A percentile compares a stretch with the other conserved stretches of the same genome.
Evolutionary conservation across 2,888 invertebrate species (phyloP).

Genomic region (Microctonus aethiopoides): DNA sequence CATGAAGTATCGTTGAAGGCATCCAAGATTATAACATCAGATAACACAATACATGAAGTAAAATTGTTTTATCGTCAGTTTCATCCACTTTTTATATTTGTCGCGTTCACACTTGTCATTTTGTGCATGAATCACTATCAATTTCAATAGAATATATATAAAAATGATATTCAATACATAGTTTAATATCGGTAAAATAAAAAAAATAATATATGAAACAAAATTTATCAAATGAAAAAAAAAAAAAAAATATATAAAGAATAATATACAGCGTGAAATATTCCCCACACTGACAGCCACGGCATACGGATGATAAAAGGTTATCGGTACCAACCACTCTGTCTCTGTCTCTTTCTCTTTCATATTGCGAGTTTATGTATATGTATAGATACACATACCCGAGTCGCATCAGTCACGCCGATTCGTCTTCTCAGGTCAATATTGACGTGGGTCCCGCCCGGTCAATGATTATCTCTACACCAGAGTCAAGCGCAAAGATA

Average conservation of each 20-base stretch:
- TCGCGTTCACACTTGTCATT: slow-evolving; percentile 3
- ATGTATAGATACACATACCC: slow-evolving; percentile 10
- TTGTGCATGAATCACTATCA: background rate
- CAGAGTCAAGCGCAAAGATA: slow-evolving; percentile 7
- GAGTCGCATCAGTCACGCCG: slow-evolving; percentile 27
- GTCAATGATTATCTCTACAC: slow-evolving; percentile 43
- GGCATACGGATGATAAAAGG: slow-evolving; percentile 25
- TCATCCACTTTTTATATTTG: slow-evolving; percentile 2
- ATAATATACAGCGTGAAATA: background rate
- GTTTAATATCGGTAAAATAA: background rate
- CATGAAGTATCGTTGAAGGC: slow-evolving; percentile 32
- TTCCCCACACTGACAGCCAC: slow-evolving; percentile 32
- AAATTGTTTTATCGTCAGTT: slow-evolving; percentile 47
- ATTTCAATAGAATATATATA: background rate
- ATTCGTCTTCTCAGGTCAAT: slow-evolving; percentile 44
- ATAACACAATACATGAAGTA: slow-evolving; percentile 53
- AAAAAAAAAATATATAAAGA: background rate
- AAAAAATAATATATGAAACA: background rate
- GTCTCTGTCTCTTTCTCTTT: background rate
- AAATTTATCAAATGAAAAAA: slow-evolving; percentile 16
- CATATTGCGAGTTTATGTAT: slow-evolving; percentile 6
- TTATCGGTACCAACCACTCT: slow-evolving; percentile 27
- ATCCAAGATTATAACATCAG: slow-evolving; percentile 49
- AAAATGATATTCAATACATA: background rate
- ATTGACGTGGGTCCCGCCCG: slow-evolving; percentile 47